Evolutionary conservation across 2,113 vertebrate genomes (phyloP).

Genomic region (Sapajus apella): DNA sequence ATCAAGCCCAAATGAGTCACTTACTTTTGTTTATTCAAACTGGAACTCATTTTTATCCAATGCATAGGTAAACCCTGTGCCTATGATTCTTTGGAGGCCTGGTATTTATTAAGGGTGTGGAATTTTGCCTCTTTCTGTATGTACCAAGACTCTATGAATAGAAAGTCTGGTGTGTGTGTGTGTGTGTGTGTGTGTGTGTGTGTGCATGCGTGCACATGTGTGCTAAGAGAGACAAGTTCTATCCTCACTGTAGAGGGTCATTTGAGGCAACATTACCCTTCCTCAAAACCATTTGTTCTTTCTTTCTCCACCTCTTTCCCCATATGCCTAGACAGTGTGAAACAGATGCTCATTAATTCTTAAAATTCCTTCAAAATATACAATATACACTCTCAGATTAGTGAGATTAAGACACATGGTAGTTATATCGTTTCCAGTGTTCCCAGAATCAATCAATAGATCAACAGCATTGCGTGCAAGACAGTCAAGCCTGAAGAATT

Average conservation of each 20-base stretch:
- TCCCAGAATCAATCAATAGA: conserved; percentile 53
- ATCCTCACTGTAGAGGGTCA: conserved; percentile 10
- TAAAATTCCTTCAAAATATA: conserved; percentile 64
- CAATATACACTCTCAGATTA: conserved; percentile 31
- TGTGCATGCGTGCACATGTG: not conserved
- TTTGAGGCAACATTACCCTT: conserved; percentile 60
- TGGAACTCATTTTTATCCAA: not conserved
- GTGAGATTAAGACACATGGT: conserved; percentile 43
- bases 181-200: not conserved
- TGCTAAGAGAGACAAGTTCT: not conserved
- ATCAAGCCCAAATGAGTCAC: not conserved
- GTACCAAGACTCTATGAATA: not conserved
- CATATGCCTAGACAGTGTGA: conserved; percentile 64
- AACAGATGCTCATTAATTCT: conserved; percentile 75
- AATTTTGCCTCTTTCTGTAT: not conserved
- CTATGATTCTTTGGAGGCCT: not conserved
- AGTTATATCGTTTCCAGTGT: conserved; percentile 46
- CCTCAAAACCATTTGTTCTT: conserved; percentile 46
- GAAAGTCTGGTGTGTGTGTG: not conserved
- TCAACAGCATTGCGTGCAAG: not conserved
- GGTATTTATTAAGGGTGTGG: not conserved
- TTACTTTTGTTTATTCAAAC: not conserved
- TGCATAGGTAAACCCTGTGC: not conserved
- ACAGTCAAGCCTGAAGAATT: not conserved
- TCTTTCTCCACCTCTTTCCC: conserved; percentile 55